Percentiles rank a stretch among this genome's conserved stretches.
These are phyloP conservation scores for Sinodicranocentrus sp. DNA, from an alignment of 2,888 invertebrate genomes.

Conservation along the genomic window DNA sequence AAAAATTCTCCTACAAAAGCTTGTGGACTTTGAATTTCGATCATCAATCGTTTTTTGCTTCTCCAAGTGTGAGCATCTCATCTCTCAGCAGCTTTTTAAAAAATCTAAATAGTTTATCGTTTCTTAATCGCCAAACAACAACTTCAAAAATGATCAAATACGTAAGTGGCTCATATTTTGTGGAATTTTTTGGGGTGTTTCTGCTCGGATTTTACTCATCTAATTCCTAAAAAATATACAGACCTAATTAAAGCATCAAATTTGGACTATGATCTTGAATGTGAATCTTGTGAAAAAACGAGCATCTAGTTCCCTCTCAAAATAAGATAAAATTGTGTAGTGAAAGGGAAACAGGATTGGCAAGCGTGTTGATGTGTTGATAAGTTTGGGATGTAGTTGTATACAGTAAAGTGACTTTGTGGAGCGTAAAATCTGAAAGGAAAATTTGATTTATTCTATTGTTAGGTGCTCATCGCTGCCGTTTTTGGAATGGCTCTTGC, in stretches of 20 bases:
- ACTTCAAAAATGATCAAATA: slow-evolving; percentile 71
- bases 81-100: not conserved
- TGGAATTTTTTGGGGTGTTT: not conserved
- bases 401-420: not conserved
- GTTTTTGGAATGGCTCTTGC: slow-evolving; percentile 68
- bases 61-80: slow-evolving; percentile 52
- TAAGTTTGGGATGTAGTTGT: too few relatives aligned
- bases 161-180: slow-evolving; percentile 65
- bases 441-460: slow-evolving; percentile 37
- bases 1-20: slow-evolving; percentile 72
- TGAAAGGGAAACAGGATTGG: slow-evolving; percentile 4
- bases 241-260: too few relatives aligned
- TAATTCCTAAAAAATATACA: too few relatives aligned
- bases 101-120: too few relatives aligned
- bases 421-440: slow-evolving; percentile 20
- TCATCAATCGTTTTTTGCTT: slow-evolving; percentile 72
- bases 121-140: not conserved
- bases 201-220: too few relatives aligned
- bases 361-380: too few relatives aligned
- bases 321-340: too few relatives aligned
- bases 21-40: slow-evolving; percentile 51
- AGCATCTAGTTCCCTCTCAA: too few relatives aligned
- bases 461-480: slow-evolving; percentile 69
- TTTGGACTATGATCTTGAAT: too few relatives aligned
- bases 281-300: too few relatives aligned